phyloP scores from a whole-genome alignment of 2,797 vertebrate genomes.

The Ceryle rudis region DNA sequence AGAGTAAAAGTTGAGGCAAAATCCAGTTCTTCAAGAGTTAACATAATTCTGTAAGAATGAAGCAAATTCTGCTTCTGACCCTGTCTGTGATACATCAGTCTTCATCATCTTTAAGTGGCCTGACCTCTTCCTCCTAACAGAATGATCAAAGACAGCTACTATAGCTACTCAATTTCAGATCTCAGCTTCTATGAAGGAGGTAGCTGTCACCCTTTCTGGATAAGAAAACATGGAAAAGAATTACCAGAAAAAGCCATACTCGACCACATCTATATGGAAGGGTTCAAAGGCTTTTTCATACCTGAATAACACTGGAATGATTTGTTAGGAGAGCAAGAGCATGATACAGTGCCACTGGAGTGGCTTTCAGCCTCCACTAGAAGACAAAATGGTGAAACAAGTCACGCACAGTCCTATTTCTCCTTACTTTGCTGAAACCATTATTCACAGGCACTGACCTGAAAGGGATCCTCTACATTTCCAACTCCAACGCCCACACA shows the following conservation, averaged over 20 bases:
- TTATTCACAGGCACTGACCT: neutral
- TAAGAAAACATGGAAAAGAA: slow-evolving; percentile 1
- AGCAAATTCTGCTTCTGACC: slow-evolving; percentile 40
- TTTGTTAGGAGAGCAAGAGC: neutral
- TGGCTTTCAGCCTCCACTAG: neutral
- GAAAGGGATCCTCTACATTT: neutral
- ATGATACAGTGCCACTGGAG: neutral
- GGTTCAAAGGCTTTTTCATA: neutral
- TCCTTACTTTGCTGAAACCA: neutral
- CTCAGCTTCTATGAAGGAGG: neutral
- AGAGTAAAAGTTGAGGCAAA: neutral
- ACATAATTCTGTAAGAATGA: neutral
- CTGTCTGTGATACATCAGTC: neutral
- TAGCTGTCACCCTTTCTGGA: neutral
- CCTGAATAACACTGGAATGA: neutral
- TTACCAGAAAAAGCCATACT: neutral
- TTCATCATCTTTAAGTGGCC: slow-evolving; percentile 11
- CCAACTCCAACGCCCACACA: neutral
- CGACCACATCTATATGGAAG: neutral
- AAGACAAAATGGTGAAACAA: neutral
- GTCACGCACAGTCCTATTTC: neutral
- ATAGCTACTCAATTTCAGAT: slow-evolving; percentile 5
- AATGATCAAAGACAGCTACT: slow-evolving; percentile 24
- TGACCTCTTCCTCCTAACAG: slow-evolving; percentile 44
- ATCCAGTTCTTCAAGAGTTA: slow-evolving; percentile 31